phyloP scores from a whole-genome alignment of 2,113 vertebrate genomes.

The Syrmaticus mikado region DNA sequence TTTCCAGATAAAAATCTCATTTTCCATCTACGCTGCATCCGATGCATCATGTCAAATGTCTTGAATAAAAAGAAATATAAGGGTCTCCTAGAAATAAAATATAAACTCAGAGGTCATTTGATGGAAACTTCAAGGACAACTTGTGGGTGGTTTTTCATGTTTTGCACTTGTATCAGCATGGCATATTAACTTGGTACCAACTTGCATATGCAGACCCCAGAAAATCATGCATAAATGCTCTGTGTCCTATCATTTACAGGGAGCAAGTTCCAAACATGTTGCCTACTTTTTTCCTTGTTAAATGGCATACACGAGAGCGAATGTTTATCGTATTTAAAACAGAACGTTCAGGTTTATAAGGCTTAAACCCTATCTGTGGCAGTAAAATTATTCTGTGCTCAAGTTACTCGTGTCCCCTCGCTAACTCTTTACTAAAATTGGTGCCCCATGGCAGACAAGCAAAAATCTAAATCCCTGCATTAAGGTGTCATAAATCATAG shows the following conservation, averaged over 20 bases:
- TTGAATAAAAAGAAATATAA: neutral
- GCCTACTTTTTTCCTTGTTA: neutral
- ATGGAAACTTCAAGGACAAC: neutral
- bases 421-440: conserved; percentile 72
- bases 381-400: conserved; percentile 50
- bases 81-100: neutral
- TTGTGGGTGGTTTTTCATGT: neutral
- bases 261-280: neutral
- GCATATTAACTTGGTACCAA: neutral
- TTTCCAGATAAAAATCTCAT: conserved; percentile 6
- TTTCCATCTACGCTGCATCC: neutral
- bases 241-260: neutral
- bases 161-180: neutral
- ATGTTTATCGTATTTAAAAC: conserved; percentile 23
- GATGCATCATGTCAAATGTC: neutral
- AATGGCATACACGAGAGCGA: neutral
- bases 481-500: conserved; percentile 69
- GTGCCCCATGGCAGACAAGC: conserved; percentile 63
- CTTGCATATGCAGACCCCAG: neutral
- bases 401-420: conserved; percentile 2
- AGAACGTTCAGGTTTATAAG: conserved; percentile 20
- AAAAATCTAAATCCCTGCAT: conserved; percentile 75
- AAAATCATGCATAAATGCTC: neutral
- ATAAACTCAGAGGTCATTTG: neutral
- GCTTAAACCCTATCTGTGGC: conserved; percentile 17